These are phyloP conservation scores for Andinoacara biseriatus DNA, from an alignment of 2,113 vertebrate species.

Conservation along the genomic window DNA sequence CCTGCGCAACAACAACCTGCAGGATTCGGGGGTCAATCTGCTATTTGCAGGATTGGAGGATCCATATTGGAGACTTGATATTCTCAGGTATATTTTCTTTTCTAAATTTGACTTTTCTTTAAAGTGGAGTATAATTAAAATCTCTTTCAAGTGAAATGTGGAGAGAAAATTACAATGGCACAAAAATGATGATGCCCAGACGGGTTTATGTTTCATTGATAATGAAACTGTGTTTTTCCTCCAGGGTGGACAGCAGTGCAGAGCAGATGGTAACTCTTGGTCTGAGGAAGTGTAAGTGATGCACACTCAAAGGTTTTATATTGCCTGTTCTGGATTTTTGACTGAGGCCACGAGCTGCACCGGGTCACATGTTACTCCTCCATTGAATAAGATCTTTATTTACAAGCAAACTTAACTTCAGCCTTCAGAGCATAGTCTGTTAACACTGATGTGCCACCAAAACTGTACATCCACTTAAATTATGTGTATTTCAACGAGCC, in stretches of 20 bases:
- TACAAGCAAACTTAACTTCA: too few relatives aligned
- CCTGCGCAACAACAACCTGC: neutral
- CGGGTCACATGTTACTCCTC: too few relatives aligned
- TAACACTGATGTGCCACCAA: too few relatives aligned
- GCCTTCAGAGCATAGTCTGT: too few relatives aligned
- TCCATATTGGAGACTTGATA: neutral
- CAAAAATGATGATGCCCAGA: neutral
- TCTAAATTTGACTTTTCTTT: neutral
- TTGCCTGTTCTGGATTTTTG: neutral
- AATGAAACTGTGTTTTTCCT: neutral
- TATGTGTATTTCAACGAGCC: too few relatives aligned
- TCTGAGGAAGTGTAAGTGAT: neutral
- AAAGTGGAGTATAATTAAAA: neutral
- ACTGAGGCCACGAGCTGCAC: too few relatives aligned
- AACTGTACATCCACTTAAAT: too few relatives aligned
- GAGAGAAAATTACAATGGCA: neutral
- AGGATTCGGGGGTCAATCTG: neutral
- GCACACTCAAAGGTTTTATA: neutral
- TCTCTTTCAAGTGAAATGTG: too few relatives aligned
- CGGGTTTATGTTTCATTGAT: neutral
- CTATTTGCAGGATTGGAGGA: neutral
- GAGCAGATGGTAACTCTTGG: neutral
- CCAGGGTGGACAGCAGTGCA: neutral
- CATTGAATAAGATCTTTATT: too few relatives aligned
- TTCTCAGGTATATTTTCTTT: neutral